Percentiles rank a stretch among this genome's conserved stretches.
phyloP scores from a whole-genome alignment of 2,888 invertebrate genomes.

The Cinara cedri region DNA sequence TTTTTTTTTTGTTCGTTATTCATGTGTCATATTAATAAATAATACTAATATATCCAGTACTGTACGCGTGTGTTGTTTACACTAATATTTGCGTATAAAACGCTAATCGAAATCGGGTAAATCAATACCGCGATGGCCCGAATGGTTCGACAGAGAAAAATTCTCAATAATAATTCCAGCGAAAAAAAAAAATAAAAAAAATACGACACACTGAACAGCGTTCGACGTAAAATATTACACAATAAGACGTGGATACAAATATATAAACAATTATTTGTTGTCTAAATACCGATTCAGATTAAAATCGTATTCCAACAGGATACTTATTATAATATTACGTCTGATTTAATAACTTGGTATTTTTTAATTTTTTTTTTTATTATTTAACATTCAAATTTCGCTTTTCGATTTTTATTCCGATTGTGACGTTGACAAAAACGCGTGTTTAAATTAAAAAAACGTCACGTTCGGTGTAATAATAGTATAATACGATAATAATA shows the following conservation, averaged over 20 bases:
- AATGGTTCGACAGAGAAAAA: not conserved
- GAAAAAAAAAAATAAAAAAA: not conserved
- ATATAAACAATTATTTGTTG: no score
- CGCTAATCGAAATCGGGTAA: conserved; percentile 14
- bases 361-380: not conserved
- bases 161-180: not conserved
- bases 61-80: not conserved
- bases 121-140: conserved; percentile 14
- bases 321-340: no score
- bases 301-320: no score
- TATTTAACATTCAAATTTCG: not conserved
- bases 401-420: not conserved
- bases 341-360: no score
- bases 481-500: no score
- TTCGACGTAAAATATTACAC: no score
- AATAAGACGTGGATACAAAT: no score
- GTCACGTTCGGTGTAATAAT: not conserved
- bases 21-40: no score
- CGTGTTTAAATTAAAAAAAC: not conserved
- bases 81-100: conserved; percentile 16
- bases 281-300: no score
- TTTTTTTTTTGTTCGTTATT: no score
- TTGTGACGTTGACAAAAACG: not conserved
- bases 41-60: no score
- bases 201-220: no score